Conservation (phyloP, 2,113 vertebrate species). For the Tragelaphus strepsiceros region DNA sequence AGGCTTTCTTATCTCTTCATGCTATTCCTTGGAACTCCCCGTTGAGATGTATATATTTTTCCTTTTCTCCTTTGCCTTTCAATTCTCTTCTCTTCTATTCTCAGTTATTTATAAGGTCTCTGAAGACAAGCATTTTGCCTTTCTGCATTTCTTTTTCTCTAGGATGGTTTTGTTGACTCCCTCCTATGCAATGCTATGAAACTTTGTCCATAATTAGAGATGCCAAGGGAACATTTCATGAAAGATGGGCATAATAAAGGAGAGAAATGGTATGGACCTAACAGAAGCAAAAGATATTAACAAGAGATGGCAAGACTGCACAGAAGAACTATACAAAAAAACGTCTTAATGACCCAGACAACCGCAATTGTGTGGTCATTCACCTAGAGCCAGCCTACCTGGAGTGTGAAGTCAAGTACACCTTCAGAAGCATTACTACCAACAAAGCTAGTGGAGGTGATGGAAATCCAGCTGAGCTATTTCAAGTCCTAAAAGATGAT, state of each 20-base stretch:
- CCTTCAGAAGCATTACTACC: not conserved
- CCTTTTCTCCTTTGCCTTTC: not conserved
- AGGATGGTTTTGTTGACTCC: not conserved
- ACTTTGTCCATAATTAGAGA: not conserved
- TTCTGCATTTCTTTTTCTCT: not conserved
- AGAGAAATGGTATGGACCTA: not conserved
- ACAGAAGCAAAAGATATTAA: not conserved
- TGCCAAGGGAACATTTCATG: not conserved
- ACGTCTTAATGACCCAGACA: not conserved
- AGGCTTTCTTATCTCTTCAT: not conserved
- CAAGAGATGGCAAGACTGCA: not conserved
- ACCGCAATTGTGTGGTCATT: not conserved
- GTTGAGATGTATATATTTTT: not conserved
- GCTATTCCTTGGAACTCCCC: not conserved
- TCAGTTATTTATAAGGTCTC: not conserved
- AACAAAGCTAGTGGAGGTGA: not conserved
- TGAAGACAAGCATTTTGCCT: not conserved
- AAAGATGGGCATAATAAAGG: not conserved
- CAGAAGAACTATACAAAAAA: not conserved
- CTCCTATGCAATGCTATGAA: not conserved
- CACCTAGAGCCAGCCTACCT: not conserved
- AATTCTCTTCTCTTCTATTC: not conserved
- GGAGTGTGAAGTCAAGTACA: not conserved
- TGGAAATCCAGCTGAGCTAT: not conserved
- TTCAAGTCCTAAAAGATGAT: not conserved